phyloP scores from a whole-genome alignment of 2,888 invertebrate species.

The Protodeltote pygarga region DNA sequence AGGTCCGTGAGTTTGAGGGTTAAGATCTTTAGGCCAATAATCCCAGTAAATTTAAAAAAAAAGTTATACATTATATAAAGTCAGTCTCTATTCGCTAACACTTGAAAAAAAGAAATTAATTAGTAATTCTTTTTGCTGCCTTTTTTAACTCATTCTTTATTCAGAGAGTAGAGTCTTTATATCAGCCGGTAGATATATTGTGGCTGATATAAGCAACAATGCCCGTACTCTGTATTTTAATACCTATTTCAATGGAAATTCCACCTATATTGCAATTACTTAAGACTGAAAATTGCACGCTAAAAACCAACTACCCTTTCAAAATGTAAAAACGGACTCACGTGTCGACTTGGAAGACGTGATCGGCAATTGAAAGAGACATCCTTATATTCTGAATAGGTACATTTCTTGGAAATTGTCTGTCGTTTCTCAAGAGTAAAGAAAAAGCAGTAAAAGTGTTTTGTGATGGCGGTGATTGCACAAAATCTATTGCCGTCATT shows the following conservation, averaged over 20 bases:
- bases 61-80: too few species aligned
- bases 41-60: too few species aligned
- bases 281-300: conserved; percentile 34
- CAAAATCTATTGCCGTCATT: conserved; percentile 43
- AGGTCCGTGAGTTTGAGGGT: too few species aligned
- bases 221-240: conserved; percentile 17
- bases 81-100: too few species aligned
- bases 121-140: conserved; percentile 2
- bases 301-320: conserved; percentile 19
- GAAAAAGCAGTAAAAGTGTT: conserved; percentile 57
- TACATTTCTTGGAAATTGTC: conserved; percentile 48
- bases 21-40: too few species aligned
- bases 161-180: conserved; percentile 35
- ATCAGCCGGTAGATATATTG: conserved; percentile 45
- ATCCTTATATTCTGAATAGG: conserved; percentile 55
- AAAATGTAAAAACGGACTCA: conserved; percentile 53
- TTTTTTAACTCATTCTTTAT: conserved; percentile 36
- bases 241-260: conserved; percentile 12
- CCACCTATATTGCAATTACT: conserved; percentile 6
- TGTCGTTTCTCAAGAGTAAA: conserved; percentile 42
- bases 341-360: conserved; percentile 53
- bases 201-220: conserved; percentile 39
- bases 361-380: conserved; percentile 59
- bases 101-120: too few species aligned
- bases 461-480: conserved; percentile 51